Evolutionary conservation across 2,113 vertebrate species (phyloP).

Genomic region (Lepus timidus): DNA sequence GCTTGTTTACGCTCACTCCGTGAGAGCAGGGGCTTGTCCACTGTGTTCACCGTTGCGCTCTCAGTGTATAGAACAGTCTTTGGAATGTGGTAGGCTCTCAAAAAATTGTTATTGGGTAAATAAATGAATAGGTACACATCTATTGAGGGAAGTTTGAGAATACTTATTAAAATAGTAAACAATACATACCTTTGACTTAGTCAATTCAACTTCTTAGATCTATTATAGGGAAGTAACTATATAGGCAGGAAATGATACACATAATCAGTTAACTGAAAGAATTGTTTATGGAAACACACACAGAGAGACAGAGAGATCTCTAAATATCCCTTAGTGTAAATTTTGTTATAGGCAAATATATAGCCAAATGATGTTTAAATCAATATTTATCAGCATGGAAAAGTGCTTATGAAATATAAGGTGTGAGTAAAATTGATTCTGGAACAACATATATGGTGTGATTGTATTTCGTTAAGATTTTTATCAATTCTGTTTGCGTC

Average conservation of each 20-base stretch:
- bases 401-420: not conserved
- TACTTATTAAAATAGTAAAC: not conserved
- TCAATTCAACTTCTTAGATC: not conserved
- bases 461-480: not conserved
- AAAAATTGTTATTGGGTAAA: not conserved
- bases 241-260: not conserved
- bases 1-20: not conserved
- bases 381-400: not conserved
- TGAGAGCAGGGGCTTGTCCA: not conserved
- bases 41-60: not conserved
- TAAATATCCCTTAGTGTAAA: not conserved
- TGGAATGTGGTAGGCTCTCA: not conserved
- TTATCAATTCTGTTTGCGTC: not conserved
- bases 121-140: slow-evolving; percentile 13
- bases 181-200: not conserved
- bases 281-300: not conserved
- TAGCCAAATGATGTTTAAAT: not conserved
- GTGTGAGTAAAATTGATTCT: not conserved
- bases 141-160: not conserved
- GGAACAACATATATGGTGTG: not conserved
- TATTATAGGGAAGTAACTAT: not conserved
- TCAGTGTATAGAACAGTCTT: not conserved
- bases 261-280: not conserved
- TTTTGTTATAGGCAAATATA: not conserved
- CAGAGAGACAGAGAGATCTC: not conserved